Evolutionary conservation across 2,888 invertebrate genomes (phyloP).

Genomic region (Ichneumon xanthorius): DNA sequence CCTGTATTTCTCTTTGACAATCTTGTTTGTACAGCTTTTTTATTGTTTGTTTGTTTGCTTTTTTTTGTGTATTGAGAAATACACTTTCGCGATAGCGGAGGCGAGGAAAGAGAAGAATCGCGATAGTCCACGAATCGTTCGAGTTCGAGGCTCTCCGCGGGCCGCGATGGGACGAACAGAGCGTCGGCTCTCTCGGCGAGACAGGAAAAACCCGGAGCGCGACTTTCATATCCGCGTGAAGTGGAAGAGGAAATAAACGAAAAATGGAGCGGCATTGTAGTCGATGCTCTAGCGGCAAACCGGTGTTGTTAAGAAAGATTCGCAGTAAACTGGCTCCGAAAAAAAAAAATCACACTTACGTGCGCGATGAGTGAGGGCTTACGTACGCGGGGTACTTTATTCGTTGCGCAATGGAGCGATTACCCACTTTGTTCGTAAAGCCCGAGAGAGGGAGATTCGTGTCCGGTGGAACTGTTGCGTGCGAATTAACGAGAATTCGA

Average conservation of each 20-base stretch:
- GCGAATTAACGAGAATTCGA: slow-evolving; percentile 30
- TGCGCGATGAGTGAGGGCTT: background rate
- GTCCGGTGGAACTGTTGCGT: slow-evolving; percentile 34
- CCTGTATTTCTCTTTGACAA: background rate
- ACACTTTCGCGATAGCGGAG: background rate
- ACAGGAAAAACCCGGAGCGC: background rate
- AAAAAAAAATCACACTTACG: background rate
- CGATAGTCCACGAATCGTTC: background rate
- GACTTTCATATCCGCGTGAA: slow-evolving; percentile 4
- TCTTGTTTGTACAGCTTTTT: background rate
- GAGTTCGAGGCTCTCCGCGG: background rate
- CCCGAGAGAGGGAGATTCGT: background rate
- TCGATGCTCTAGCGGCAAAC: background rate
- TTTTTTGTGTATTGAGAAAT: background rate
- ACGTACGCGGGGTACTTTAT: slow-evolving; percentile 17
- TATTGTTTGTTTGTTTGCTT: background rate
- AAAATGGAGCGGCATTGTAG: background rate
- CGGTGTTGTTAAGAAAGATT: background rate
- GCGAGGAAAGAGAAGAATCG: background rate
- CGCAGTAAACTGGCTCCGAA: background rate
- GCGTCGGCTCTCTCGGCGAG: background rate
- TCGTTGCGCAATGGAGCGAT: slow-evolving; percentile 36
- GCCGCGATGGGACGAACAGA: background rate
- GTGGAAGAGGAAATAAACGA: background rate
- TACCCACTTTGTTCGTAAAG: slow-evolving; percentile 14